A percentile compares a stretch with the other conserved stretches of the same genome.
These are phyloP conservation scores for Dendroctonus ponderosae DNA, from an alignment of 1,140 invertebrate species.

Conservation along the genomic window DNA sequence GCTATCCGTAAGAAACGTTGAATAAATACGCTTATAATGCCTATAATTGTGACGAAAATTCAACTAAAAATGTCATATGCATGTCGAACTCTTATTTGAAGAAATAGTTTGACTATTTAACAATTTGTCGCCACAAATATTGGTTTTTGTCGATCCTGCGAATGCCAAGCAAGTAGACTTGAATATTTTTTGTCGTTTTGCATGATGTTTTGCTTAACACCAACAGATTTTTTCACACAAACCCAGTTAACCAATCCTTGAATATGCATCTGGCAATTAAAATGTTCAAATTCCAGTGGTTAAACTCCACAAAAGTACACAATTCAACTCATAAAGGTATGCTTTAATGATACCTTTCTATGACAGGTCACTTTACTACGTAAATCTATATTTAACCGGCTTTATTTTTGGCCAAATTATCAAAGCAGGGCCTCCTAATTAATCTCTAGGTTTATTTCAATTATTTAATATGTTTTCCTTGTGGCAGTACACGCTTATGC, in stretches of 20 bases:
- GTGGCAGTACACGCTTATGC: conserved; percentile 2
- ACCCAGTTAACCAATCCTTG: not conserved
- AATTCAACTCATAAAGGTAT: conserved; percentile 13
- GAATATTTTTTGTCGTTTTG: conserved; percentile 21
- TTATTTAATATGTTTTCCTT: conserved; percentile 18
- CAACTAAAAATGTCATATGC: conserved; percentile 33
- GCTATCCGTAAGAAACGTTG: conserved; percentile 45
- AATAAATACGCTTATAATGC: conserved; percentile 41
- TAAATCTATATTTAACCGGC: conserved; percentile 35
- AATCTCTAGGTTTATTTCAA: conserved; percentile 9
- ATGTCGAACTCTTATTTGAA: conserved; percentile 30
- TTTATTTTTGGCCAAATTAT: conserved; percentile 37
- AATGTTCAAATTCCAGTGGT: too few relatives aligned
- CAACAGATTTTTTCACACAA: not conserved
- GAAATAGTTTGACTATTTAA: conserved; percentile 11
- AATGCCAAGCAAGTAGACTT: conserved; percentile 37
- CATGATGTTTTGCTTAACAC: conserved; percentile 16
- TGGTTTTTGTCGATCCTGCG: conserved; percentile 25
- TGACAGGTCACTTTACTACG: conserved; percentile 30
- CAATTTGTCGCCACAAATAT: conserved; percentile 18
- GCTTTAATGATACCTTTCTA: conserved; percentile 24
- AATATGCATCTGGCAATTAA: not conserved
- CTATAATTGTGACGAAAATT: conserved; percentile 34
- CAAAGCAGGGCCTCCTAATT: conserved; percentile 24
- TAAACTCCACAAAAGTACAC: not conserved